phyloP scores from a whole-genome alignment of 2,113 vertebrate genomes.

The Motacilla alba region DNA sequence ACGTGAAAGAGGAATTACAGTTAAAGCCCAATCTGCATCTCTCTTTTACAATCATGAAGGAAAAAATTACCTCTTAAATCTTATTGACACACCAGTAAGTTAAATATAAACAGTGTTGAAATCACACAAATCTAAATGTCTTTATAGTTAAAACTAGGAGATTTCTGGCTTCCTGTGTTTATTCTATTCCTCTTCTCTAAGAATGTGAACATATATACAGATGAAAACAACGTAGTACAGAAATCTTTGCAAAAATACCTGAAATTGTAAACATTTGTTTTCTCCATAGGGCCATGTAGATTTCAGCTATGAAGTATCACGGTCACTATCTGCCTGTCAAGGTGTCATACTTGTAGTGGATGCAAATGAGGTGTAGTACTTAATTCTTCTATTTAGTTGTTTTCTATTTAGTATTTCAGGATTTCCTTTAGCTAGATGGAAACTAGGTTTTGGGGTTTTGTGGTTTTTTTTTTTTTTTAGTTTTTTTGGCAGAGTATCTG shows the following conservation, averaged over 20 bases:
- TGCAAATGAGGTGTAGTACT: conserved; percentile 88
- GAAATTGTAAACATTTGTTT: neutral
- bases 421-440: neutral
- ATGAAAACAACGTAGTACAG: neutral
- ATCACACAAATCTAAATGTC: neutral
- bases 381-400: neutral
- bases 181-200: neutral
- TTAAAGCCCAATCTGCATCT: conserved; percentile 98
- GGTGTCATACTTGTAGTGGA: conserved; percentile 94
- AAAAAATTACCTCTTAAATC: conserved; percentile 89
- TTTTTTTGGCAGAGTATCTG: neutral
- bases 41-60: conserved; percentile 84
- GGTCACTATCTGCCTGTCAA: conserved; percentile 94
- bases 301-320: conserved; percentile 96
- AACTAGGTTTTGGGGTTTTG: neutral
- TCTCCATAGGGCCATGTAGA: conserved; percentile 89
- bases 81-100: conserved; percentile 96
- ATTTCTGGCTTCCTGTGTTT: neutral
- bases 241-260: neutral
- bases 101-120: neutral
- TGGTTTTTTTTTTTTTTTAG: neutral
- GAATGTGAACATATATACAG: neutral
- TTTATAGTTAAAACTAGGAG: neutral
- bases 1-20: conserved; percentile 94
- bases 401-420: neutral